Conservation (phyloP, 1,140 invertebrate species). For the Cataglyphis hispanica region DNA sequence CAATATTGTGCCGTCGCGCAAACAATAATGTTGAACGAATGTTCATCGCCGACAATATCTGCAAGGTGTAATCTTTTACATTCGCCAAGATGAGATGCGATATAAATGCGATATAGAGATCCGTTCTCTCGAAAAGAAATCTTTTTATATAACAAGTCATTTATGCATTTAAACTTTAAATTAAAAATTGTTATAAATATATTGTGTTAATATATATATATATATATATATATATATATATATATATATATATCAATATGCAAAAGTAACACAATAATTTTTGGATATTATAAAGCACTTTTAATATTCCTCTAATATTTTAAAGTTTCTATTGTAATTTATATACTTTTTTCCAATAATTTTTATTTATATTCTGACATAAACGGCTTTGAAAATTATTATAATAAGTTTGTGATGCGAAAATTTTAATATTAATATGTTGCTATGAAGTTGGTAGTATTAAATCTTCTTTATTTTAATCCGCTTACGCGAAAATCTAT, state of each 20-base stretch:
- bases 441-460: background rate
- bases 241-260: background rate
- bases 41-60: background rate
- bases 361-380: background rate
- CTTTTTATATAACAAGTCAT: background rate
- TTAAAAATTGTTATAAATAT: background rate
- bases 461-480: background rate
- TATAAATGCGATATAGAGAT: background rate
- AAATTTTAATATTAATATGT: slow-evolving; percentile 13
- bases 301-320: background rate
- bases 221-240: no score
- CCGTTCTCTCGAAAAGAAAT: background rate
- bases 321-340: background rate
- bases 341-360: background rate
- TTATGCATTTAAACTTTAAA: background rate
- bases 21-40: slow-evolving; percentile 30
- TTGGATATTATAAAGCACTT: no score
- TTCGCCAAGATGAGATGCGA: background rate
- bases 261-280: no score
- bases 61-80: background rate
- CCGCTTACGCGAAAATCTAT: background rate
- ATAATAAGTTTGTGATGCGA: background rate
- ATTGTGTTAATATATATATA: no score
- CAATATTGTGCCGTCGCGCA: background rate
- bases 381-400: background rate